phyloP scores from a whole-genome alignment of 2,797 vertebrate species.

The Decapterus maruadsi region DNA sequence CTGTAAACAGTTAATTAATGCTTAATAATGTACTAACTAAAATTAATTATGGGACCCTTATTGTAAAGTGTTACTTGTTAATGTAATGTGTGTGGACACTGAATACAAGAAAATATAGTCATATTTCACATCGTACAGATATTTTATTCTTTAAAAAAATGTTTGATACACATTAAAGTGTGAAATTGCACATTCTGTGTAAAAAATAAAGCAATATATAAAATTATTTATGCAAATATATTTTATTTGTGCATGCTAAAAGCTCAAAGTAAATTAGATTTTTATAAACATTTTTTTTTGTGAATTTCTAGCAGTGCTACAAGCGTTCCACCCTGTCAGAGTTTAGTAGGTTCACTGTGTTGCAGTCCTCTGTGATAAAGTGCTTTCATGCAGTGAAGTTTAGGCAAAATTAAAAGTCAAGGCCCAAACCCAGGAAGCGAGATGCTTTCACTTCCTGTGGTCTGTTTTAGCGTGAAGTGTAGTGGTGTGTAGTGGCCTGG shows the following conservation, averaged over 20 bases:
- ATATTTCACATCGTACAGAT: neutral
- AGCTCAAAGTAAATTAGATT: slow-evolving; percentile 33
- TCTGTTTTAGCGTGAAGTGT: slow-evolving; percentile 4
- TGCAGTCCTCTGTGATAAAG: slow-evolving; percentile 60
- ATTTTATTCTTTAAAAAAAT: slow-evolving; percentile 35
- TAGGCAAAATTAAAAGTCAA: slow-evolving; percentile 26
- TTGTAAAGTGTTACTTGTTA: too few relatives aligned
- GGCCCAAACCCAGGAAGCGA: neutral
- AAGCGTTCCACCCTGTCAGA: slow-evolving; percentile 30
- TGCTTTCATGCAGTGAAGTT: slow-evolving; percentile 66
- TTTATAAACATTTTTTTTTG: slow-evolving; percentile 6
- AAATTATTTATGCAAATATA: slow-evolving; percentile 16
- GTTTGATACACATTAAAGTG: neutral
- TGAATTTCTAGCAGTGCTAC: slow-evolving; percentile 21
- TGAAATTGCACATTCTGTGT: slow-evolving; percentile 12
- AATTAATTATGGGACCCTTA: too few relatives aligned
- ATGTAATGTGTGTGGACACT: too few relatives aligned
- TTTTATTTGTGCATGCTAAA: slow-evolving; percentile 18
- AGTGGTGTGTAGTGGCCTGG: neutral
- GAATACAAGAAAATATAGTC: slow-evolving; percentile 16
- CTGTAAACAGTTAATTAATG: too few relatives aligned
- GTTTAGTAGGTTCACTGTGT: slow-evolving; percentile 19
- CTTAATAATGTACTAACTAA: too few relatives aligned
- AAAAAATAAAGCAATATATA: slow-evolving; percentile 41
- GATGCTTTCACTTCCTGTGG: slow-evolving; percentile 6